Base-by-base conservation (phyloP, 2,113 vertebrate species). In the Argyrosomus japonicus region DNA sequence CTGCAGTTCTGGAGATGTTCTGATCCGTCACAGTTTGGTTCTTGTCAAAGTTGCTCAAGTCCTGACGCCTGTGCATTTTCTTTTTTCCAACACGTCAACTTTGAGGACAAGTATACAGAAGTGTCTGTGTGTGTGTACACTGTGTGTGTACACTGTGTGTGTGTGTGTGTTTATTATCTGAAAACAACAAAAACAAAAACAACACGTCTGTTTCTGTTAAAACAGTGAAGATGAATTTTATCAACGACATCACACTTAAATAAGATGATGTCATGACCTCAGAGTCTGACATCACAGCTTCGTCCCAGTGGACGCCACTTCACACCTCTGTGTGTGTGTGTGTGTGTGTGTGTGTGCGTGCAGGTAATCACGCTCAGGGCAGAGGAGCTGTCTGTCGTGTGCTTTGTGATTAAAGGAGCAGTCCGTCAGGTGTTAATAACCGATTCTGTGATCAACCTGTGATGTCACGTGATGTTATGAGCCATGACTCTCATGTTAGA, bases 341-440 rank as follows among this genome's bases (percentile, higher is more conserved):
- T 84, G 81, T 79, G n/a, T n/a, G 58, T 23, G 57, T 63, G 48
- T 67, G 79, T 72, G 65, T 85, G 79, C 68, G 43, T 43, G 69
- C 15, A 8, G 61, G 32, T 77, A 69, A 86, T 83, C 74, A 78
- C 74, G 77, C 25, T 58, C 58, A 60, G 17, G 74, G 56, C 70
- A 58, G 43, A n/a, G 45, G 56, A 69, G 13, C 48, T 2, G 13
- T 0, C 10, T 43, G 15, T 53, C 32, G 17, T 61, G 36, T 53
- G 21, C 43, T 74, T 43, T 48, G 63, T 48, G 64, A 14, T 47
- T 60, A 48, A 47, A 57, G 50, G 51, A 71, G 50, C 67, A 27
- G 56, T 50, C 43, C 11, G 43, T 43, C 43, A 43, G 43, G 43
- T 45, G 32, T 36, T 36, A 36, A 36, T 7, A 36, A 36, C 32